A percentile compares a stretch with the other conserved stretches of the same genome.
Conservation (phyloP, 2,797 vertebrate species). For the Muscicapa striata region DNA sequence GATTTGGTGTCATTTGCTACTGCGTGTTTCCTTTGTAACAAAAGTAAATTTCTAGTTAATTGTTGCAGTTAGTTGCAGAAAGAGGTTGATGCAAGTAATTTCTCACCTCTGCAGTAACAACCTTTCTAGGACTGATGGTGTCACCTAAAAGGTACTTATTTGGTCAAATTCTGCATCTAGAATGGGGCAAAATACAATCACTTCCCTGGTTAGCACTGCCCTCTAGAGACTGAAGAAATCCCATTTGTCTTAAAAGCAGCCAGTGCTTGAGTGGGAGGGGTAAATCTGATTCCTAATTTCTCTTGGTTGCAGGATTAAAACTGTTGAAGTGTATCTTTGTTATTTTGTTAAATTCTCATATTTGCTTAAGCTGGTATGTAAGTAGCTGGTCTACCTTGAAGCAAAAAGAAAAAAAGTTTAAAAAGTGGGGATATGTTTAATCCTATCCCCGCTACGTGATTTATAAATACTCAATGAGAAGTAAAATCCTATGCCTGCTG, state of each 20-base stretch:
- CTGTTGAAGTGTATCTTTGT: neutral
- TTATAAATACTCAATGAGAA: neutral
- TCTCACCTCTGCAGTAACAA: neutral
- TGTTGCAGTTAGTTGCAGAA: neutral
- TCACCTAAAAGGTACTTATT: neutral
- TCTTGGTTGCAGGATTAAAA: constrained; percentile 2
- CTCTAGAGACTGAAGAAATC: constrained; percentile 75
- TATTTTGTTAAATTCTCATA: neutral
- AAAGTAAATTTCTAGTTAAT: neutral
- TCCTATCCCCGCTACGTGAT: neutral
- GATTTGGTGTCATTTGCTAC: neutral
- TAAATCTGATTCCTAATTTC: neutral
- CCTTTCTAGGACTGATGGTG: neutral
- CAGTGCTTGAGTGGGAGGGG: neutral
- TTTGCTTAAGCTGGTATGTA: neutral
- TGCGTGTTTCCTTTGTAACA: neutral
- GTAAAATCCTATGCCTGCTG: neutral
- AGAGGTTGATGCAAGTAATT: neutral
- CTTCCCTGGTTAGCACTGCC: constrained; percentile 69
- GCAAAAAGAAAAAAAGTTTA: neutral
- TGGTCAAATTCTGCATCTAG: neutral
- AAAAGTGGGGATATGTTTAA: constrained; percentile 5
- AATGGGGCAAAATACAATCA: neutral
- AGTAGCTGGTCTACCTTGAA: neutral
- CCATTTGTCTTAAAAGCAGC: neutral